Evolutionary conservation across 1,140 invertebrate species (phyloP).

Genomic region (Nymphalis io): DNA sequence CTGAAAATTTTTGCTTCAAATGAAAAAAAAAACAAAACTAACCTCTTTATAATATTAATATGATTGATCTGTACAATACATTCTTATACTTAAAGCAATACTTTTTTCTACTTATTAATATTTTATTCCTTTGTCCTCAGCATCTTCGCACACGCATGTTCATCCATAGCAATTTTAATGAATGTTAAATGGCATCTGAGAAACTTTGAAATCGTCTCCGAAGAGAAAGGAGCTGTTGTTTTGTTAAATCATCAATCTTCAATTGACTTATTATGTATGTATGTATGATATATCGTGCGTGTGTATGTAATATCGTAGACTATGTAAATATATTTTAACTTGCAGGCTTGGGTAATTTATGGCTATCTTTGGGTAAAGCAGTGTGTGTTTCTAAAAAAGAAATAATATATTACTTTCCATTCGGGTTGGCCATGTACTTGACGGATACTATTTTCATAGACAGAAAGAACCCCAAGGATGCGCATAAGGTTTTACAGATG

Average conservation of each 20-base stretch:
- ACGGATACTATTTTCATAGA: conserved; percentile 95
- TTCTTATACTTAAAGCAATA: too few relatives aligned
- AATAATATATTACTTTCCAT: conserved; percentile 93
- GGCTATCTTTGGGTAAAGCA: conserved; percentile 92
- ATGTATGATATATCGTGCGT: neutral
- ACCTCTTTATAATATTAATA: too few relatives aligned
- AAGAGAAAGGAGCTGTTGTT: conserved; percentile 89
- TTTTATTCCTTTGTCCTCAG: conserved; percentile 6
- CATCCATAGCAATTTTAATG: conserved; percentile 10
- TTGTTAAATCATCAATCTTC: conserved; percentile 95
- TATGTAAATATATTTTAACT: conserved; percentile 5
- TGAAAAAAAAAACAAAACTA: too few relatives aligned
- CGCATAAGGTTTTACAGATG: conserved; percentile 86
- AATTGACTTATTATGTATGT: conserved; percentile 88
- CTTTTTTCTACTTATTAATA: too few relatives aligned
- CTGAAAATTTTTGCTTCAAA: too few relatives aligned
- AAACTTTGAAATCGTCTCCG: conserved; percentile 87
- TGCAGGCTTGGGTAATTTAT: conserved; percentile 90
- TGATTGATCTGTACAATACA: too few relatives aligned
- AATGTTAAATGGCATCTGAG: conserved; percentile 84
- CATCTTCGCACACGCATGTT: conserved; percentile 17
- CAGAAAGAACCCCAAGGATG: conserved; percentile 86
- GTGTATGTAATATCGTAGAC: too few relatives aligned
- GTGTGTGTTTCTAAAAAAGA: conserved; percentile 94
- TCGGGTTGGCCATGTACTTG: conserved; percentile 93